Base-by-base conservation (phyloP, 2,888 invertebrate species). In the Chrysotoxum bicinctum region DNA sequence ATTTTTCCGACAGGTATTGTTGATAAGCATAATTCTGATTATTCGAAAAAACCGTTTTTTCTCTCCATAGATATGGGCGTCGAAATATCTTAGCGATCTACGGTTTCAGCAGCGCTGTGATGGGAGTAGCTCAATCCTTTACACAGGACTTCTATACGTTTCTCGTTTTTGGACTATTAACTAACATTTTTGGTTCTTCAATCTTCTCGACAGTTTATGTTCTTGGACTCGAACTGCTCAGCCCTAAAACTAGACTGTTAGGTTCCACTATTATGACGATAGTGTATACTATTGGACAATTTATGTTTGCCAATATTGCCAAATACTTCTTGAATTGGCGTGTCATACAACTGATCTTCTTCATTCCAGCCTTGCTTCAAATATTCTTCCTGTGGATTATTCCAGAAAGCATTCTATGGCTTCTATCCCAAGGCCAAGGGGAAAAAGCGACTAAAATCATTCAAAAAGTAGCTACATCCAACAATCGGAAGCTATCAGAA, bases 331-430 rank as follows among this genome's bases (percentile, higher is more conserved):
- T 93, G 76, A 93, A 95, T 89, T 97, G 97, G 97, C 94, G 95
- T 87, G 90, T 92, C 70, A 92, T 95, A 84, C 93, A 96, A 83
- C 92, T 94, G 74, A 92, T 94, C 40, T 91, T 95, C 40, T 96
- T 96, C 90, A 90, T 93, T 7, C 96, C 96, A 1, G 94, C 95
- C 14, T 91, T 96, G 79, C 90, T 96, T 19, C 93, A 96, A 87
- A 91, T 96, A 54, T 90, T 94, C 12, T 95, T 96, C 90, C 93
- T 94, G 89, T 94, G 95, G 93, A 89, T 95, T 56, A 89, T 95
- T 32, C 95, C 96, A 32, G 96, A 96, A 92, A 96, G 96, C 87
- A 93, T 95, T 62, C 93, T 97, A 88, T 97, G 97, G 97, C 93
- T 96, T 72, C 92, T 96, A 68, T 94, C 94, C 12, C 93, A 94